Evolutionary conservation across 1,140 invertebrate species (phyloP), one percentile per base, ranked within the genome.

Genomic region (Medauroidea extradentata): DNA sequence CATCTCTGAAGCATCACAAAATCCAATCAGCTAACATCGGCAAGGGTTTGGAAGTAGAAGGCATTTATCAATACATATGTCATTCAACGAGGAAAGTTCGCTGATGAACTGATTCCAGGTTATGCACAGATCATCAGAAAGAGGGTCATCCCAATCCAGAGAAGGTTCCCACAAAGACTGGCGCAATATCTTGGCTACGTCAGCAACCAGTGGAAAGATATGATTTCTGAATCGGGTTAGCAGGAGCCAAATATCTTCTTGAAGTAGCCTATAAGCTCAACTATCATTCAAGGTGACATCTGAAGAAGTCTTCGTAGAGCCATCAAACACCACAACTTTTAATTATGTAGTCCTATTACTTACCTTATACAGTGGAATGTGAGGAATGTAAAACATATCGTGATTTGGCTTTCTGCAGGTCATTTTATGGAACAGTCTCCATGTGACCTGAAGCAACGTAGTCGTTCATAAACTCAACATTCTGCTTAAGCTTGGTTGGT

Each of bases 11-110:
- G 71, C 66, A 54, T 73, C 73, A 4, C 54, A 62, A 61, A 74
- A 75, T 2, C 64, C 71, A 51, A 70, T 69, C 1, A 74, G n/a
- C 60, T 72, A 55, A 21, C 63, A 44, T 13, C 38, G 11, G 16
- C 4, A 43, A 9, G 53, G 19, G 42, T 63, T 59, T 25, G 25
- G 41, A 16, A 44, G 16, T 16, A 54, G 54, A 9, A 63, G 48
- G 34, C 53, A 63, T 43, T 66, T 49, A 21, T 57, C 55, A 50
- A 73, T 66, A 16, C 23, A 16, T 3, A 65, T 21, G 29, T 51
- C 9, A 2, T 62, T 56, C 9, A 70, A 41, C 48, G 13, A 2
- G 24, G 11, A n/a, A 49, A 63, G 29, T 51, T 65, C 9, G 7
- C 18, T 21, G n/a, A 14, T 13, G 38, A 42, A 27, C 13, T 41